Evolutionary conservation across 2,797 vertebrate species (phyloP), one percentile per base, ranked within the genome.

Genomic region (Taeniopygia guttata): DNA sequence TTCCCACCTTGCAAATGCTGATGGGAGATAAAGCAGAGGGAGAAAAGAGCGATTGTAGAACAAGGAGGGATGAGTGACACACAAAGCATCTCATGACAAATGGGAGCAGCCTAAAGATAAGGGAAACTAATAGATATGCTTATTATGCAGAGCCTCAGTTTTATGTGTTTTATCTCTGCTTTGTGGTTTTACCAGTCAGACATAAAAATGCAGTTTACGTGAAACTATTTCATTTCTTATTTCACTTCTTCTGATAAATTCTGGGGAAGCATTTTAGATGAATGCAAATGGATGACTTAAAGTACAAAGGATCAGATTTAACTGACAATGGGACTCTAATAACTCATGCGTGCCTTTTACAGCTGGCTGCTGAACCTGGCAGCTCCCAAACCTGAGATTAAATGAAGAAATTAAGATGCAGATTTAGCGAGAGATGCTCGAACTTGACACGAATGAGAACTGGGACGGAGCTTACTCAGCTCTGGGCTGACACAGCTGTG

Each of bases 181-280:
- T 68, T 88, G 81, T 91, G 94, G 48, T 84, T 72, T 94, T 87
- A 93, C 54, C 60, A 88, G 95, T 46, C 85, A 96, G 84, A 96
- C 58, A 81, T 66, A 75, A 91, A 94, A 89, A 94, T 51, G 62
- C 84, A 87, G 84, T 91, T 73, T 83, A 83, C 16, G 51, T 55
- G 90, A 29, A 94, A 72, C 92, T 80, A 58, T 95, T 93, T 66
- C 45, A 87, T 95, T 93, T 74, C 90, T 95, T 97, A 87, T 94
- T 95, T 93, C 90, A 18, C 68, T 87, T n/a, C 84, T 83, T 78
- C 92, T 80, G 87, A 93, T 84, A 69, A 91, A 86, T 20, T 14
- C 78, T 60, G 21, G 32, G 67, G 26, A 75, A 89, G 79, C 34
- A 8, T 68, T 96, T 76, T 63, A 92, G 84, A 86, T 96, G 78